These are phyloP conservation scores for Helicolenus hilgendorfi DNA, from an alignment of 2,797 vertebrate species.

Conservation along the genomic window DNA sequence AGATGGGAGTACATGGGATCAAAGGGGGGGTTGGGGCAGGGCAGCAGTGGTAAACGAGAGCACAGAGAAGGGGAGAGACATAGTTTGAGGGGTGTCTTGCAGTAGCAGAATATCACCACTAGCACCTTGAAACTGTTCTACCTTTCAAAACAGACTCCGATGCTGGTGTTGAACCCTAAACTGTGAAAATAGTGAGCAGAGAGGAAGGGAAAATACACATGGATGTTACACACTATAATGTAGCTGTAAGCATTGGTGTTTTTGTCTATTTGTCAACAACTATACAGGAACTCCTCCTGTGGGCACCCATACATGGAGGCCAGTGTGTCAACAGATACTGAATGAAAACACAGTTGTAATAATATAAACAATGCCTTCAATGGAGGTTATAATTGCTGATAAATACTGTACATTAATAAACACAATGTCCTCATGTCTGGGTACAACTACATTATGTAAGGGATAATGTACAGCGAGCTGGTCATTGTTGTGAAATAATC, in stretches of 20 bases:
- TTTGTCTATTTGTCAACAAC: not conserved
- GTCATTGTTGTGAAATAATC: too few relatives aligned
- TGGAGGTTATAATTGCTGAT: not conserved
- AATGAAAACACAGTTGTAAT: not conserved
- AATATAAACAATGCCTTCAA: not conserved
- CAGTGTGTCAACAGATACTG: not conserved
- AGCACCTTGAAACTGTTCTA: not conserved
- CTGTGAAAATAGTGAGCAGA: not conserved
- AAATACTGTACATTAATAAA: not conserved
- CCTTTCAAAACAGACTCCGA: conserved; percentile 33
- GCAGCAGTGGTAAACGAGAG: conserved; percentile 41
- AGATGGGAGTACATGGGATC: conserved; percentile 41
- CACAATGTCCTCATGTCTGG: not conserved
- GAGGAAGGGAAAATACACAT: not conserved
- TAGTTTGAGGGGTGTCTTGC: conserved; percentile 12
- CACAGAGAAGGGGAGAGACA: conserved; percentile 12
- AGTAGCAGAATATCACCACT: conserved; percentile 2
- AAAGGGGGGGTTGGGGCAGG: conserved; percentile 36
- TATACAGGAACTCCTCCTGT: not conserved
- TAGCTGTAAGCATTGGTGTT: not conserved
- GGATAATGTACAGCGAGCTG: too few relatives aligned
- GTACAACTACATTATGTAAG: not conserved
- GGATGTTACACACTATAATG: not conserved
- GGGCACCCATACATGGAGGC: not conserved
- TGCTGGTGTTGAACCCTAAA: not conserved